Percentiles rank a stretch among this genome's conserved stretches.
Conservation (phyloP, 2,113 vertebrate species). For the Lycocorax pyrrhopterus region DNA sequence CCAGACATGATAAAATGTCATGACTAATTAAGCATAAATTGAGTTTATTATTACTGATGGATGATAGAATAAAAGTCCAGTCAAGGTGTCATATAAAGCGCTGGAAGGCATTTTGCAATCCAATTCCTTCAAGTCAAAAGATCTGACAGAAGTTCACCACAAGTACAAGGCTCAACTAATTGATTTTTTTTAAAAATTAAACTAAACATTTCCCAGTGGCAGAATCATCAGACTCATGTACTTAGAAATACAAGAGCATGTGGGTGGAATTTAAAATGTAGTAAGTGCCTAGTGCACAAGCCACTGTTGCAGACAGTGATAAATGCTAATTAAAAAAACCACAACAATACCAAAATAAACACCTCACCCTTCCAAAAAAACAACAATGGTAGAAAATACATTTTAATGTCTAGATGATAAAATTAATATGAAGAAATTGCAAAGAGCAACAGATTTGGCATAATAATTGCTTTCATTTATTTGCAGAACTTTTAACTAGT, state of each 20-base stretch:
- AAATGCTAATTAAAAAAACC: background rate
- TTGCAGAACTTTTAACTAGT: background rate
- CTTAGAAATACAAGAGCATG: background rate
- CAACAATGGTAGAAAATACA: background rate
- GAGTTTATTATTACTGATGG: background rate
- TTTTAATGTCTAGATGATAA: background rate
- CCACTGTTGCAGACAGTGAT: background rate
- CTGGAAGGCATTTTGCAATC: background rate
- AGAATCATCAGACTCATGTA: background rate
- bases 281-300: background rate
- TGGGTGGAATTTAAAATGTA: background rate
- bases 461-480: background rate
- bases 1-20: background rate
- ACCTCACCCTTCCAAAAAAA: background rate
- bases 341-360: background rate
- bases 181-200: background rate
- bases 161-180: background rate
- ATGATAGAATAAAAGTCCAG: background rate
- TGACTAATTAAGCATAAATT: background rate
- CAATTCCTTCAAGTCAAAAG: background rate
- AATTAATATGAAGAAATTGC: background rate
- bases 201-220: background rate
- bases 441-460: background rate
- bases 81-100: background rate
- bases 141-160: background rate